Evolutionary conservation across 2,888 invertebrate species (phyloP), one percentile per base, ranked within the genome.

Genomic region (Eurois occulta): DNA sequence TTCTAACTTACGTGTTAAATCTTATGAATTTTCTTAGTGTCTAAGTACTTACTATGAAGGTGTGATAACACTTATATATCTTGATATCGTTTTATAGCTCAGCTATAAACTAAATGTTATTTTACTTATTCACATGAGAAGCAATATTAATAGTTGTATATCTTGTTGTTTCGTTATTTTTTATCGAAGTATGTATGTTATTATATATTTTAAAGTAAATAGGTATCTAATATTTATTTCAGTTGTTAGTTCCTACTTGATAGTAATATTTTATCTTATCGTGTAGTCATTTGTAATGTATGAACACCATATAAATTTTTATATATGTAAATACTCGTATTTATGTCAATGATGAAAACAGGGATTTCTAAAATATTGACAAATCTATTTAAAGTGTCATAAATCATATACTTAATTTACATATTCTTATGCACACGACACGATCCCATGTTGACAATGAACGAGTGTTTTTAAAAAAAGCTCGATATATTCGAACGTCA

Each of bases 11-110:
- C 65, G 78, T 76, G 74, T 86, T 68, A 75, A 82, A 80, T 89
- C 89, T 88, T 88, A 88, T 88, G 89, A 89, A 88, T 89, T 83
- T 81, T 87, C 79, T 84, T 88, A 84, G 78, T 78, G 78, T 89
- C 81, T 87, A 89, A 83, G 32, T 78, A 84, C 48, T 72, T 74
- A 84, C 41, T 64, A 32, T 38, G 16, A 62, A 67, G 16, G 60
- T 84, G 80, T 66, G 60, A 58, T 74, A 43, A 62, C 41, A 38
- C 16, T 72, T 35, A 62, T 28, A 35, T 68, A 73, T 64, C 62
- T 62, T 75, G 32, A 35, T 13, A 46, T 72, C 5, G 28, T 79
- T 68, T 35, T 35, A 41, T 28, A 84, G 52, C 32, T 52, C 35
- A 84, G 38, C 35, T 55, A 58, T 64, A 18, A n/a, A 35, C 43